Evolutionary conservation across 2,797 vertebrate species (phyloP).

Genomic region (Loris lydekkerianus): DNA sequence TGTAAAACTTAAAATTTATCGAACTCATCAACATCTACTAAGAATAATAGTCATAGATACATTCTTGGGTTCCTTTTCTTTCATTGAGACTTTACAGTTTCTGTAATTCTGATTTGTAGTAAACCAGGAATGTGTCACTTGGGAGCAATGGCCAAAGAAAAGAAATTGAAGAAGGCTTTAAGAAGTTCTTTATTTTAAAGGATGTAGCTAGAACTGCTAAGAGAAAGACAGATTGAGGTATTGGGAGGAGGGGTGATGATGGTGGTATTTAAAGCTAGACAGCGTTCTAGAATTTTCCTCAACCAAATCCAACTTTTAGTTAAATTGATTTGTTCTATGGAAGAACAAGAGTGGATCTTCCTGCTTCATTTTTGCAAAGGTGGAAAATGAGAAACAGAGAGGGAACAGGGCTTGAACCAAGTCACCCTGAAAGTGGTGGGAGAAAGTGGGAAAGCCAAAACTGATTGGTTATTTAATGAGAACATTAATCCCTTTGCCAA

Average conservation of each 20-base stretch:
- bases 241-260: neutral
- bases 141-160: conserved; percentile 9
- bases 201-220: neutral
- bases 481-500: neutral
- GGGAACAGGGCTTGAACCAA: neutral
- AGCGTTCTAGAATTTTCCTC: neutral
- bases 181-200: neutral
- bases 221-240: no score
- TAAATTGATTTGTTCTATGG: neutral
- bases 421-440: neutral
- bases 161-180: neutral
- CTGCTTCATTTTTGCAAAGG: neutral
- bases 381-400: conserved; percentile 11
- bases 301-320: neutral
- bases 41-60: neutral
- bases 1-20: neutral
- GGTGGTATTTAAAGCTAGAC: neutral
- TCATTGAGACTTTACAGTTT: neutral
- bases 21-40: neutral
- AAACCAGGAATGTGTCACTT: conserved; percentile 6
- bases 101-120: neutral
- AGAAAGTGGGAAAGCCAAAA: neutral
- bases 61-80: neutral
- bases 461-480: neutral
- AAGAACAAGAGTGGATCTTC: neutral